Evolutionary conservation across 1,140 invertebrate genomes (phyloP).

Genomic region (Megathymus violae): DNA sequence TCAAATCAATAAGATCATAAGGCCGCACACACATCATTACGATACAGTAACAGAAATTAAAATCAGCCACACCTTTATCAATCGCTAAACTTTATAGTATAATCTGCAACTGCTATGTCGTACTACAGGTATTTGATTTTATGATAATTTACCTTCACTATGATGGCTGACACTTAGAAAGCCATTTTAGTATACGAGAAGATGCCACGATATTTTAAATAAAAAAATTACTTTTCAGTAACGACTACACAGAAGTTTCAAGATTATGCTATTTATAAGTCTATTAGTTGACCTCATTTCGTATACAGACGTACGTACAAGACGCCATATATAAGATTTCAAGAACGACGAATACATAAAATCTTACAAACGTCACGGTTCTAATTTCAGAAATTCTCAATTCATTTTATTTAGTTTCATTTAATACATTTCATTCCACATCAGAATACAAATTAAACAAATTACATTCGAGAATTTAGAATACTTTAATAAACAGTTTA

Average conservation of each 20-base stretch:
- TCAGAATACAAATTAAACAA: too few species aligned
- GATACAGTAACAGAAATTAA: not conserved
- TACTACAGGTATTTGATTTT: not conserved
- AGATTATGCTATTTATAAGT: slow-evolving; percentile 8
- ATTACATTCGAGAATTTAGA: too few species aligned
- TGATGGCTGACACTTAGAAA: not conserved
- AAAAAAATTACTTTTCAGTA: slow-evolving; percentile 1
- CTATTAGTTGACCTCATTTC: slow-evolving; percentile 22
- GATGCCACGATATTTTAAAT: not conserved
- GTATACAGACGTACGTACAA: slow-evolving; percentile 1
- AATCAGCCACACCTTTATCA: not conserved
- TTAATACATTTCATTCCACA: too few species aligned
- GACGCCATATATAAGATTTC: not conserved
- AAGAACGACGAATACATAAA: slow-evolving; percentile 7
- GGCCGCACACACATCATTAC: slow-evolving; percentile 20
- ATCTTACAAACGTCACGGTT: slow-evolving; percentile 8
- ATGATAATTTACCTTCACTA: not conserved
- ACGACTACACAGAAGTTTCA: not conserved
- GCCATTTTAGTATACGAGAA: not conserved
- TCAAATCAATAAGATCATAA: slow-evolving; percentile 31
- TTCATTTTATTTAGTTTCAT: not conserved
- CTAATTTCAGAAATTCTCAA: slow-evolving; percentile 7
- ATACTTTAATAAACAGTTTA: too few species aligned
- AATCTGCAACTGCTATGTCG: not conserved
- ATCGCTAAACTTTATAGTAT: not conserved